Evolutionary conservation across 2,113 vertebrate species (phyloP).

Genomic region (Stegostoma tigrinum): DNA sequence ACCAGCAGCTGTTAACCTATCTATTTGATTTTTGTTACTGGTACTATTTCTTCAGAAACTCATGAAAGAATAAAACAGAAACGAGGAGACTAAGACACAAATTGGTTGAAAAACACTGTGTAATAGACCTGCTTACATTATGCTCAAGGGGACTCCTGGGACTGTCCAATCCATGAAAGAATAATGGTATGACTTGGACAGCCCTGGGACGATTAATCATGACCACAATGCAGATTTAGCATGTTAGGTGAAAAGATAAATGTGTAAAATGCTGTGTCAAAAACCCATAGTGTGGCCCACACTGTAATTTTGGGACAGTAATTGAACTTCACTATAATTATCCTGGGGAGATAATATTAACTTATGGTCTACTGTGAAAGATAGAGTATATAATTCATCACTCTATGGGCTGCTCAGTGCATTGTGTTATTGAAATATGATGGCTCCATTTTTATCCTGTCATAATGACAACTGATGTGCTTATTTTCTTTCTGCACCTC

Average conservation of each 20-base stretch:
- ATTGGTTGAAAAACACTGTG: conserved; percentile 68
- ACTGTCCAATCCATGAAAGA: conserved; percentile 71
- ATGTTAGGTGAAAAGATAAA: conserved; percentile 85
- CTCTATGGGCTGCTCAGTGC: conserved; percentile 66
- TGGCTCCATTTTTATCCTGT: conserved; percentile 97
- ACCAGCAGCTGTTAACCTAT: conserved; percentile 36
- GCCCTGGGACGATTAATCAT: conserved; percentile 80
- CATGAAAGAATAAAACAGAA: conserved; percentile 37
- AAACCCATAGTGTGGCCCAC: conserved; percentile 70
- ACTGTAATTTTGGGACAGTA: conserved; percentile 81
- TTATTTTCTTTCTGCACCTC: conserved; percentile 83
- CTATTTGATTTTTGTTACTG: conserved; percentile 35
- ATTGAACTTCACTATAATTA: conserved; percentile 97
- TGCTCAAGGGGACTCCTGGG: conserved; percentile 79
- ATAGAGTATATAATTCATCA: conserved; percentile 84
- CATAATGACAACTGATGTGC: conserved; percentile 98
- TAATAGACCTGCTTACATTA: conserved; percentile 72
- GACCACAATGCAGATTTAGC: conserved; percentile 81
- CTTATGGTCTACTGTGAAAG: conserved; percentile 77
- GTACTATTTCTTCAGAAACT: conserved; percentile 35
- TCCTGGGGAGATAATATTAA: conserved; percentile 97
- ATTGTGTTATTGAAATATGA: conserved; percentile 99
- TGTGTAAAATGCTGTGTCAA: conserved; percentile 78
- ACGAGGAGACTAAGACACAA: conserved; percentile 63
- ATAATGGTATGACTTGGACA: conserved; percentile 66